phyloP scores from a whole-genome alignment of 1,140 invertebrate species.

The Ooceraea biroi region DNA sequence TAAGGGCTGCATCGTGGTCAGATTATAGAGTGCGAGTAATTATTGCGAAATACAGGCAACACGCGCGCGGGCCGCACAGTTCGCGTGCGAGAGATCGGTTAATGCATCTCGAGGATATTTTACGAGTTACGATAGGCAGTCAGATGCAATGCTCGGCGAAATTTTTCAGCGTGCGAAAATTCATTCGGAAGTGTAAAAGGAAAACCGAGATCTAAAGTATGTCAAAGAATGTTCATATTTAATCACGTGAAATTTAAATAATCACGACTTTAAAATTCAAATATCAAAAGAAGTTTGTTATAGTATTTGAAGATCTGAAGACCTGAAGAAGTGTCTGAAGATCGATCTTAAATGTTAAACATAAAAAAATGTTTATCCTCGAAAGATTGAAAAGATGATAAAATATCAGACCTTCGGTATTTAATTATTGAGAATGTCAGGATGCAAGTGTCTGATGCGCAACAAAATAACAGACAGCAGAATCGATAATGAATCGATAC shows the following conservation, averaged over 20 bases:
- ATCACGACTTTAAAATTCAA: not conserved
- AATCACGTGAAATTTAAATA: too few relatives aligned
- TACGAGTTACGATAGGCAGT: not conserved
- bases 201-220: not conserved
- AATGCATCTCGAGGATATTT: conserved; percentile 1
- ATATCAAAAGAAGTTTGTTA: not conserved
- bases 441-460: not conserved
- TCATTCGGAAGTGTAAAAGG: not conserved
- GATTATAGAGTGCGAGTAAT: conserved; percentile 25
- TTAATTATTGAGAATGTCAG: not conserved
- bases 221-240: not conserved
- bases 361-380: too few relatives aligned
- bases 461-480: conserved; percentile 1
- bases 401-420: not conserved
- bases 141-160: not conserved
- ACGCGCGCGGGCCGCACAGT: not conserved
- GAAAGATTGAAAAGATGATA: not conserved
- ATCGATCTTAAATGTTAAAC: too few relatives aligned
- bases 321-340: too few relatives aligned
- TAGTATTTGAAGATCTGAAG: too few relatives aligned
- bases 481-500: conserved; percentile 18
- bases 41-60: conserved; percentile 27
- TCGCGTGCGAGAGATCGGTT: not conserved
- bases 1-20: conserved; percentile 21
- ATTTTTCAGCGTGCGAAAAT: conserved; percentile 6